Conservation (phyloP, 2,888 invertebrate genomes). For the Lissocephala sabroskyi region DNA sequence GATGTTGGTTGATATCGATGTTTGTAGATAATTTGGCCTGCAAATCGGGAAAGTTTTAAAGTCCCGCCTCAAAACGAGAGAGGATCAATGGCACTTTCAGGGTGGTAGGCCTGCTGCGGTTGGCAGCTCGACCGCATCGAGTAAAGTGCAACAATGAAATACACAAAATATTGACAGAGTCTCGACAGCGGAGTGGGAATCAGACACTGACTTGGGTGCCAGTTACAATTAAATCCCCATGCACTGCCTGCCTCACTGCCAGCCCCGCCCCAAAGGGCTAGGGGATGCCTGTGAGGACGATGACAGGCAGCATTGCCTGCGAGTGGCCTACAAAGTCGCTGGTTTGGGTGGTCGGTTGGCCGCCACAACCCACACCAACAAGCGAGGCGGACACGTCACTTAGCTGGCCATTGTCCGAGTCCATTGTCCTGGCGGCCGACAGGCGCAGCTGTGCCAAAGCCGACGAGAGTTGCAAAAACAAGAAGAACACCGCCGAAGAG, state of each 20-base stretch:
- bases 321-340: neutral
- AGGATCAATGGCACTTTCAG: too few species aligned
- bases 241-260: conserved; percentile 8
- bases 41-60: too few species aligned
- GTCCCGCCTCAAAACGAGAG: too few species aligned
- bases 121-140: too few species aligned
- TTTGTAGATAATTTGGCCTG: too few species aligned
- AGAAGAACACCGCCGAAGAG: neutral
- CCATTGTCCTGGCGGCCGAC: conserved; percentile 18
- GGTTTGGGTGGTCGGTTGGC: neutral
- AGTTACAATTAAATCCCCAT: conserved; percentile 49
- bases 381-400: conserved; percentile 47
- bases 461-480: neutral
- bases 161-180: conserved; percentile 61
- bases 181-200: neutral
- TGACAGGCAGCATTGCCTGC: too few species aligned
- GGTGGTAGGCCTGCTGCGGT: too few species aligned
- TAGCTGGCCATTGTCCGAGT: conserved; percentile 37
- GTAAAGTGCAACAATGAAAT: conserved; percentile 63
- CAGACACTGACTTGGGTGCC: conserved; percentile 34
- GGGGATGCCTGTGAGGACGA: too few species aligned
- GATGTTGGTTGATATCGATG: too few species aligned
- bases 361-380: conserved; percentile 35
- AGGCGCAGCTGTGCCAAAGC: conserved; percentile 41
- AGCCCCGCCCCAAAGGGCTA: too few species aligned